These are phyloP conservation scores for Lagopus leucura DNA, from an alignment of 2,113 vertebrate genomes.

Conservation along the genomic window DNA sequence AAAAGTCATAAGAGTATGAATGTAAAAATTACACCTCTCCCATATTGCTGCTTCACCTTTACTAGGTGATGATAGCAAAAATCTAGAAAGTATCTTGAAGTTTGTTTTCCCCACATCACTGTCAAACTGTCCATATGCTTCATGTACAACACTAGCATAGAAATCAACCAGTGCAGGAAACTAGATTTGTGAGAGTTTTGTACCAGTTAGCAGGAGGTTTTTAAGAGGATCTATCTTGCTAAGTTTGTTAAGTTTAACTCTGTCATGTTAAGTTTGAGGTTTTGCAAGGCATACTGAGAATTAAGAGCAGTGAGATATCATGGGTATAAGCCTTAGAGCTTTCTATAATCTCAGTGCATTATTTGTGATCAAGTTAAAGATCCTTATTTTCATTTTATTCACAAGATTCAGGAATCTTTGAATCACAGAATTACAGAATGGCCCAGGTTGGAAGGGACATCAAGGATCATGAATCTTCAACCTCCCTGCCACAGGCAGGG, in stretches of 20 bases:
- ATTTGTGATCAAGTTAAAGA: not conserved
- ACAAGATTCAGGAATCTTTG: not conserved
- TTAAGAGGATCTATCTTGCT: rapidly evolving
- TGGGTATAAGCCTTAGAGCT: not conserved
- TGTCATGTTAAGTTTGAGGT: not conserved
- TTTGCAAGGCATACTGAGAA: not conserved
- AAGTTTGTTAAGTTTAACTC: not conserved
- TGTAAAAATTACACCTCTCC: not conserved
- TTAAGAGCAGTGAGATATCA: not conserved
- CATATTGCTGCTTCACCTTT: not conserved
- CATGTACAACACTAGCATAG: not conserved
- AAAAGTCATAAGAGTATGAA: not conserved
- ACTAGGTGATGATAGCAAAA: not conserved
- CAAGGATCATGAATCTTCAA: too few relatives aligned
- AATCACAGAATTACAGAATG: too few relatives aligned
- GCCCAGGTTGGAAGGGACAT: too few relatives aligned
- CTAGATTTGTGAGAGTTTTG: not conserved
- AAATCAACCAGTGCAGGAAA: not conserved
- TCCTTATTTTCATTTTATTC: not conserved
- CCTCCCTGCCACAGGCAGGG: too few relatives aligned
- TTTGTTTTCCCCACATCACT: not conserved
- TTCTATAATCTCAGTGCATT: not conserved
- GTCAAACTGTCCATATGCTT: not conserved
- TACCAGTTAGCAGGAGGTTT: not conserved
- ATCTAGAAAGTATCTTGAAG: not conserved